A percentile compares a stretch with the other conserved stretches of the same genome.
These are phyloP conservation scores for Thryonomys swinderianus DNA, from an alignment of 2,113 vertebrate species.

Conservation along the genomic window DNA sequence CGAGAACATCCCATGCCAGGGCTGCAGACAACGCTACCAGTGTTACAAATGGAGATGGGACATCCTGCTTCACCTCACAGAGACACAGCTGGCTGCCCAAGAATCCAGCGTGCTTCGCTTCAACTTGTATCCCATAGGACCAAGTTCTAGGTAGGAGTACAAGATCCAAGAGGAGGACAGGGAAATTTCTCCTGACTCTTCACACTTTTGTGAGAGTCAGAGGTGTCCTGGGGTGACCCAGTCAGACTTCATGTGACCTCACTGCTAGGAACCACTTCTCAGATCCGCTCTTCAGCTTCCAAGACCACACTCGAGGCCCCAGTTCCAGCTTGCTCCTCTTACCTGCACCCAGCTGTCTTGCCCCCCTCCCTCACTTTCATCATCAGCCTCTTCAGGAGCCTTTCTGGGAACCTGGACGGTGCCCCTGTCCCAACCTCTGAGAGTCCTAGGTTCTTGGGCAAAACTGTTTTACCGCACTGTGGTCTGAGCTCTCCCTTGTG, in stretches of 20 bases:
- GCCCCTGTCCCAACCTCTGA: neutral
- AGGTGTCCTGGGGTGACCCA: neutral
- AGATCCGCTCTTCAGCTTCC: neutral
- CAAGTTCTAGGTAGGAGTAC: neutral
- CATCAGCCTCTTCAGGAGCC: neutral
- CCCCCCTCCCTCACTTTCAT: neutral
- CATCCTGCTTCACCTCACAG: neutral
- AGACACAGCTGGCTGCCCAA: neutral
- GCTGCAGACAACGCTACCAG: neutral
- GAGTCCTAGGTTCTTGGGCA: neutral
- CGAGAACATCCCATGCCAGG: neutral
- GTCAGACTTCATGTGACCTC: neutral
- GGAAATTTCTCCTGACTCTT: neutral
- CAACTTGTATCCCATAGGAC: neutral
- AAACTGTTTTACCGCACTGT: neutral
- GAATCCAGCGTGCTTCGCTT: neutral
- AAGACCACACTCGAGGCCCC: neutral
- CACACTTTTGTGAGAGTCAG: neutral
- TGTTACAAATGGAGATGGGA: neutral
- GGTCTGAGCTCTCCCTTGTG: neutral
- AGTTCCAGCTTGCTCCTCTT: neutral
- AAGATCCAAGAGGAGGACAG: neutral
- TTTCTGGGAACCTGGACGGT: accelerated
- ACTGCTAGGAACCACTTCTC: neutral
- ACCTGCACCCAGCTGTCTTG: neutral